Evolutionary conservation across 2,888 invertebrate genomes (phyloP).

Genomic region (Dynastes tityus): DNA sequence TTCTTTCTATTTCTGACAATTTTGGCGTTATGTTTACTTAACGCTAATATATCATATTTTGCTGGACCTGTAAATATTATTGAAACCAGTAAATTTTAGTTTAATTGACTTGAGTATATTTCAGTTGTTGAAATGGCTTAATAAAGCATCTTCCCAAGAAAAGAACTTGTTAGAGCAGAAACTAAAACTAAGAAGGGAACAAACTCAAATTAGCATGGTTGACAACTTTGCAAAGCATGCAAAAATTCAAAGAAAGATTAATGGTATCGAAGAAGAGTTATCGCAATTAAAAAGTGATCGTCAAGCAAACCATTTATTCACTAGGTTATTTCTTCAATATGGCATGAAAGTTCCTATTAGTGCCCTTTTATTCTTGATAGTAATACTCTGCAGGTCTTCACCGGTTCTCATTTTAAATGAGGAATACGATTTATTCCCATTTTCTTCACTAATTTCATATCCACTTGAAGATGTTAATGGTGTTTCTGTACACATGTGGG

Average conservation of each 20-base stretch:
- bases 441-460: slow-evolving; percentile 71
- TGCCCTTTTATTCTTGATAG: slow-evolving; percentile 66
- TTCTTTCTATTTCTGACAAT: slow-evolving; percentile 70
- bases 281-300: slow-evolving; percentile 65
- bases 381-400: slow-evolving; percentile 69
- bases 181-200: slow-evolving; percentile 70
- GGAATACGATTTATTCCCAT: slow-evolving; percentile 70
- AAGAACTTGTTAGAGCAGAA: slow-evolving; percentile 69
- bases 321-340: slow-evolving; percentile 65
- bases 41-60: slow-evolving; percentile 70
- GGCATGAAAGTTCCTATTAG: slow-evolving; percentile 67
- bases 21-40: slow-evolving; percentile 70
- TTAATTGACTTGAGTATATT: slow-evolving; percentile 28
- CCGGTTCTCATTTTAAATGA: slow-evolving; percentile 71
- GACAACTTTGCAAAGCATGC: slow-evolving; percentile 76
- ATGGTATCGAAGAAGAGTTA: slow-evolving; percentile 71
- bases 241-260: slow-evolving; percentile 75
- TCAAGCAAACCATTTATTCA: slow-evolving; percentile 55
- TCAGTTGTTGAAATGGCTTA: slow-evolving; percentile 73
- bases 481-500: slow-evolving; percentile 73
- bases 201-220: slow-evolving; percentile 73
- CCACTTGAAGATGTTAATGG: slow-evolving; percentile 71
- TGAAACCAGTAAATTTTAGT: background rate
- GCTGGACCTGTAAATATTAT: slow-evolving; percentile 72
- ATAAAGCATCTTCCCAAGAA: slow-evolving; percentile 71